phyloP scores from a whole-genome alignment of 1,140 invertebrate species.

The Bicyclus anynana region DNA sequence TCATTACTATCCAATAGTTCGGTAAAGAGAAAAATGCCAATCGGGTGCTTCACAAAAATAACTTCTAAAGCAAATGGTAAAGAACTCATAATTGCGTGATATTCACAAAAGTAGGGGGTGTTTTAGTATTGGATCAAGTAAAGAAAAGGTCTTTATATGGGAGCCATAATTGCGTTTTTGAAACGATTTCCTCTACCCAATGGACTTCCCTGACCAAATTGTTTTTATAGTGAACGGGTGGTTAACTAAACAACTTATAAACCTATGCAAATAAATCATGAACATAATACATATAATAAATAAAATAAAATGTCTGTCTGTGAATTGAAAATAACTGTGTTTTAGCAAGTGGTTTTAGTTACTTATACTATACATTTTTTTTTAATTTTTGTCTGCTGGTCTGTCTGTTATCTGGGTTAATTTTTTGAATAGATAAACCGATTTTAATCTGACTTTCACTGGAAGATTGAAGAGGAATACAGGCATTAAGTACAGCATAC shows the following conservation, averaged over 20 bases:
- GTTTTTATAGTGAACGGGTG: neutral
- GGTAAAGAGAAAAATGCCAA: slow-evolving; percentile 39
- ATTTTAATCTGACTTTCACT: too few species aligned
- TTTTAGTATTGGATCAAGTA: slow-evolving; percentile 23
- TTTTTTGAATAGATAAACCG: too few species aligned
- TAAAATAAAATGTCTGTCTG: too few species aligned
- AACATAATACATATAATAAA: neutral
- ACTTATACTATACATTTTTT: too few species aligned
- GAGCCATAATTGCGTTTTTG: slow-evolving; percentile 58
- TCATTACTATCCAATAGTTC: slow-evolving; percentile 50
- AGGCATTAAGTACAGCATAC: too few species aligned
- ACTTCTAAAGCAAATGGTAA: neutral
- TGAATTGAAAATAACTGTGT: too few species aligned
- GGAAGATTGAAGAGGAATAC: too few species aligned
- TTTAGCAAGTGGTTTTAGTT: too few species aligned
- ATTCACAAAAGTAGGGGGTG: slow-evolving; percentile 10
- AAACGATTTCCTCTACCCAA: slow-evolving; percentile 39
- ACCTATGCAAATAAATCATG: neutral
- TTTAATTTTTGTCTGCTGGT: too few species aligned
- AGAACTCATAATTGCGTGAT: neutral
- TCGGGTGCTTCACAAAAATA: slow-evolving; percentile 1
- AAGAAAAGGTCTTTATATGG: slow-evolving; percentile 48
- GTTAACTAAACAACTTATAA: neutral
- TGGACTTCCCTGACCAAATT: slow-evolving; percentile 28
- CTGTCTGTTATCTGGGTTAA: too few species aligned